Base-by-base conservation (phyloP, 1,140 invertebrate genomes). In the Gerris buenoi region DNA sequence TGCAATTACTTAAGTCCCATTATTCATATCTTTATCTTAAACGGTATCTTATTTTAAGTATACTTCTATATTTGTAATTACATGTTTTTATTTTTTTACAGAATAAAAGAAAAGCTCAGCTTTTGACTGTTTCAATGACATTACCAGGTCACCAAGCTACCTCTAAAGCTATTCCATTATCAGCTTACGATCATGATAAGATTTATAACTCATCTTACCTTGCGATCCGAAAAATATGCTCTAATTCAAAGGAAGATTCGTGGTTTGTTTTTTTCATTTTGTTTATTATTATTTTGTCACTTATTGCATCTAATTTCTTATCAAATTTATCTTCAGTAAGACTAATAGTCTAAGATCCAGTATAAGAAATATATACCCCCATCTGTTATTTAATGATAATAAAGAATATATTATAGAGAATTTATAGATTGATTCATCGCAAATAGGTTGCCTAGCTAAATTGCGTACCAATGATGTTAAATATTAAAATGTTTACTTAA, bases 121-220 rank as follows among this genome's bases (percentile, higher is more conserved):
- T 68, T 25, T 64, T 74, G 23, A 70, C 70, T 23, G 68, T 74
- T 61, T 72, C 71, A 22, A 65, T 71, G 5, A 46, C 33, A 14
- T 66, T 69, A 25, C 62, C 65, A 25, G 63, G 66, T 23, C 56
- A 71, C 27, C 63, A 58, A 18, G 27, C 72, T 18, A 66, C 63
- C 64, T 69, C 72, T 27, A 70, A 70, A 58, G 72, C 71, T 18
- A 65, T 66, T n/a, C 25, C 74, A 74, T 28, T 69, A 67, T 14
- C 70, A 76, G 58, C 70, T 76, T 69, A 74, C 75, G 67, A 76
- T 76, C 68, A 75, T 75, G 57, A 81, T 76, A 71, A 75, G 69
- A 68, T 74, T 71, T 62, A 68, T 71, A 63, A 25, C 67, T 64
- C 69, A 71, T 67, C 75, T 68, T 65, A 67, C 62, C 23, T 10